A percentile compares a stretch with the other conserved stretches of the same genome.
phyloP scores from a whole-genome alignment of 2,888 invertebrate species.

The Arge pagana region DNA sequence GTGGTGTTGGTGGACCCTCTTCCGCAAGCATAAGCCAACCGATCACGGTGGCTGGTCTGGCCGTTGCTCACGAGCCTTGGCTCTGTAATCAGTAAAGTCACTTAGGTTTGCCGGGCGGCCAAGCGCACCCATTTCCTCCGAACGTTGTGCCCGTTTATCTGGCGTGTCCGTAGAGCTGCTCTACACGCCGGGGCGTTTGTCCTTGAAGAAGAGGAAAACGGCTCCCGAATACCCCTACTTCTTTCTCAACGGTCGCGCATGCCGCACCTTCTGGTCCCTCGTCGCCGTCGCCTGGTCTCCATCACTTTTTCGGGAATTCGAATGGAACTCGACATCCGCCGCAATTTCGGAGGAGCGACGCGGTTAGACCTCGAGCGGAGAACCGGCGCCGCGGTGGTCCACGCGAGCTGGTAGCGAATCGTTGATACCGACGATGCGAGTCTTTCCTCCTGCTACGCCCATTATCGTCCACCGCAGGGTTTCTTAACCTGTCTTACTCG shows the following conservation, averaged over 20 bases:
- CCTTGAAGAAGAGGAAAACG: not conserved
- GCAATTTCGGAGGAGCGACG: too few relatives aligned
- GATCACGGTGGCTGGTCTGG: slow-evolving; percentile 23
- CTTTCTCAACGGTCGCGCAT: slow-evolving; percentile 13
- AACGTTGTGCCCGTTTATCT: slow-evolving; percentile 17
- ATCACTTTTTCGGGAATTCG: too few relatives aligned
- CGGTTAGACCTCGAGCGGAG: too few relatives aligned
- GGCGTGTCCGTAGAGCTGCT: slow-evolving; percentile 19
- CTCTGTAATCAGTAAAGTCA: slow-evolving; percentile 27
- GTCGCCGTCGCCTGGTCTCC: too few relatives aligned
- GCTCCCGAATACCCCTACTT: slow-evolving; percentile 12
- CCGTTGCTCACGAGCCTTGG: slow-evolving; percentile 20
- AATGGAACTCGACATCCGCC: too few relatives aligned
- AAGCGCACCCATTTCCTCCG: slow-evolving; percentile 13
- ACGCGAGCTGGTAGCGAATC: too few relatives aligned
- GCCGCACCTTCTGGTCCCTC: too few relatives aligned
- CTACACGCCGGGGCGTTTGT: slow-evolving; percentile 6
- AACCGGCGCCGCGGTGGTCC: too few relatives aligned
- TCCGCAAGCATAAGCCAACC: slow-evolving; percentile 23
- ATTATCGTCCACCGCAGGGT: too few relatives aligned
- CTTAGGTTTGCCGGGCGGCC: slow-evolving; percentile 26
- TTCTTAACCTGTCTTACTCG: too few relatives aligned
- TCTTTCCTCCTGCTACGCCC: too few relatives aligned
- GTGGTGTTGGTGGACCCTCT: slow-evolving; percentile 45
- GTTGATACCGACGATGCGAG: too few relatives aligned